These are phyloP conservation scores for Tragopan temminckii DNA, from an alignment of 2,797 vertebrate genomes.

Conservation along the genomic window DNA sequence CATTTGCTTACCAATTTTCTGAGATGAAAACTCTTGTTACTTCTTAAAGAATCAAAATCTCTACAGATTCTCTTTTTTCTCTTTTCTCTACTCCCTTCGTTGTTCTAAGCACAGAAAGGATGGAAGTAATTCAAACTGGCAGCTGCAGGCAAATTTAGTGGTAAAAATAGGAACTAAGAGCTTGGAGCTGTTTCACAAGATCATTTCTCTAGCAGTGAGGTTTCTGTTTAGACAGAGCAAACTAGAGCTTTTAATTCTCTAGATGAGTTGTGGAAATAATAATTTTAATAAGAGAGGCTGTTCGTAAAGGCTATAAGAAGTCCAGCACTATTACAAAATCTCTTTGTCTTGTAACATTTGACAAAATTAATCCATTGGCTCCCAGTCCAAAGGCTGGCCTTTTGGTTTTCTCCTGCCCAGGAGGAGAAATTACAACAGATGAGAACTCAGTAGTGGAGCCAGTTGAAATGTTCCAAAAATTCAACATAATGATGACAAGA, in stretches of 20 bases:
- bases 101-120: conserved; percentile 68
- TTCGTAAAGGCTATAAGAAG: conserved; percentile 35
- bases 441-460: conserved; percentile 35
- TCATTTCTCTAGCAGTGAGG: conserved; percentile 71
- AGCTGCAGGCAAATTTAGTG: conserved; percentile 79
- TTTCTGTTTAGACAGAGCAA: conserved; percentile 74
- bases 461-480: conserved; percentile 11
- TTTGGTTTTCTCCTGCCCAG: conserved; percentile 17
- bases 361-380: conserved; percentile 22
- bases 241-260: conserved; percentile 65
- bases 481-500: neutral
- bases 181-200: conserved; percentile 77
- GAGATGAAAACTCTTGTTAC: neutral
- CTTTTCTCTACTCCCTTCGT: conserved; percentile 11
- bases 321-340: conserved; percentile 11
- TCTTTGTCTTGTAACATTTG: neutral
- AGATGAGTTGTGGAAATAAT: conserved; percentile 67
- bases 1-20: neutral
- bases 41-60: neutral
- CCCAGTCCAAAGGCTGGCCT: neutral
- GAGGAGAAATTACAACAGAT: conserved; percentile 44
- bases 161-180: conserved; percentile 82
- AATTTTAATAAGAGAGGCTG: conserved; percentile 70
- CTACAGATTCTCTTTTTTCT: neutral
- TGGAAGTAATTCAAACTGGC: conserved; percentile 83